Conservation (phyloP, 2,113 vertebrate species). For the Aramus guarauna region DNA sequence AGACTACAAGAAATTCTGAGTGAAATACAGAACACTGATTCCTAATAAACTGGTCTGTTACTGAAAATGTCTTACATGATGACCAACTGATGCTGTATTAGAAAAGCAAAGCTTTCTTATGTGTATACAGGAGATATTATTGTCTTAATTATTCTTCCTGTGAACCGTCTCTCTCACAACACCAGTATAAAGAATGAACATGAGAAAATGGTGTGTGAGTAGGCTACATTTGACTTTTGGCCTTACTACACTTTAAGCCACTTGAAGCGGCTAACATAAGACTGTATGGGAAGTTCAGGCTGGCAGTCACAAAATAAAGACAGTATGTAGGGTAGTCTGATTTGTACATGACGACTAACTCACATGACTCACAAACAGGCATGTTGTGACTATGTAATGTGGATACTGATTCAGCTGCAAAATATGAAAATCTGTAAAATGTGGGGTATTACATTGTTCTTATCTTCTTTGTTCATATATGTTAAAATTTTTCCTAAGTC, state of each 20-base stretch:
- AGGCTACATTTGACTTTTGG: neutral
- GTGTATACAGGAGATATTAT: neutral
- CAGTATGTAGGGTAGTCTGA: neutral
- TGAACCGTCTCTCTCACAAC: neutral
- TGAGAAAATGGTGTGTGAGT: neutral
- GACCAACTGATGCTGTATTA: neutral
- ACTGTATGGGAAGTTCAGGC: neutral
- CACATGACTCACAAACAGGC: neutral
- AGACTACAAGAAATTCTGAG: neutral
- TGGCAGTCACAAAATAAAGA: neutral
- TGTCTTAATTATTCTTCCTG: neutral
- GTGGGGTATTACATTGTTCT: rapidly evolving
- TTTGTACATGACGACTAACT: neutral
- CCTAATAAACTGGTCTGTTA: neutral
- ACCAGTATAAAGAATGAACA: neutral
- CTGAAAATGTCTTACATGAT: neutral
- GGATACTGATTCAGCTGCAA: neutral
- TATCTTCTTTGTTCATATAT: neutral
- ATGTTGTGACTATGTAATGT: neutral
- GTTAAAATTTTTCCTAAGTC: neutral
- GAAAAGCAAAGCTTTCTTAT: neutral
- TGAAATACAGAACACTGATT: neutral
- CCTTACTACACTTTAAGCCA: neutral
- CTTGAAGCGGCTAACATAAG: neutral
- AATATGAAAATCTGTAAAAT: neutral